phyloP scores from a whole-genome alignment of 2,888 invertebrate species.

The Labia minor region DNA sequence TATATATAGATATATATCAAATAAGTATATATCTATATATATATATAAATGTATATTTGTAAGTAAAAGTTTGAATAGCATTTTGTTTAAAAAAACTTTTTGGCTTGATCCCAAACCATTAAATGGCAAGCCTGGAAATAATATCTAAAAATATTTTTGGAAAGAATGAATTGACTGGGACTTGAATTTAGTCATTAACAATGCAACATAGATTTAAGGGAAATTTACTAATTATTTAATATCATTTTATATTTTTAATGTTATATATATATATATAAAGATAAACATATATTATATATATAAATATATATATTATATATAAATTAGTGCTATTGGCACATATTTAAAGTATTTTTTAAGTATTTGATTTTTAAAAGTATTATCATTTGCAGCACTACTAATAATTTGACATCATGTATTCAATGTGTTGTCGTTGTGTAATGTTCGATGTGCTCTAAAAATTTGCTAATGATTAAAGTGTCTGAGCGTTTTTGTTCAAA shows the following conservation, averaged over 20 bases:
- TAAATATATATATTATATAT: not conserved
- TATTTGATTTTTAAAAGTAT: slow-evolving; percentile 3
- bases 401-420: not conserved
- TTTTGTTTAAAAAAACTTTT: not conserved
- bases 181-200: slow-evolving; percentile 13
- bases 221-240: slow-evolving; percentile 3
- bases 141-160: not conserved
- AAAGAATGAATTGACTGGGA: slow-evolving; percentile 8
- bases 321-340: not conserved
- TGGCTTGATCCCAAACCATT: not conserved
- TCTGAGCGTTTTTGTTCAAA: not conserved
- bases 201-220: not conserved
- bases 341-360: not conserved
- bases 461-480: not conserved
- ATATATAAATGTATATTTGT: not conserved
- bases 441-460: not conserved
- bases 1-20: not conserved
- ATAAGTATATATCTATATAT: not conserved
- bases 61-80: not conserved
- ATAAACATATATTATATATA: not conserved
- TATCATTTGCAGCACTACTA: slow-evolving; percentile 8
- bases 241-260: not conserved
- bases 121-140: not conserved
- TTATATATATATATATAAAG: not conserved
- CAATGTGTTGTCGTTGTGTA: slow-evolving; percentile 4